Base-by-base conservation (phyloP, 1,140 invertebrate genomes). In the Neodiprion virginianus region DNA sequence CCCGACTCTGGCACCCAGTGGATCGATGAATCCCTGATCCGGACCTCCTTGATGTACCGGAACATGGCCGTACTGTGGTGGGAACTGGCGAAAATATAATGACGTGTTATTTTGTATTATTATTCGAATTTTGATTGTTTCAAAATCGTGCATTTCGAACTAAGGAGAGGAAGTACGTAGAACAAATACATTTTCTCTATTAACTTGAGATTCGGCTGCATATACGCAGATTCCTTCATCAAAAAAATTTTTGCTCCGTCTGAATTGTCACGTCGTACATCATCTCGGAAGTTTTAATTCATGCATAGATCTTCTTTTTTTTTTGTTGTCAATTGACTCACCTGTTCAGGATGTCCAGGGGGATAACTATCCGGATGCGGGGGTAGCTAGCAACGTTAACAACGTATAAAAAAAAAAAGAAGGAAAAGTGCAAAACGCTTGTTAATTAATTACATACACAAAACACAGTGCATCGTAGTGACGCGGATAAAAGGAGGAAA, bases 371-470 rank as follows among this genome's bases (percentile, higher is more conserved):
- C 80, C 73, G 74, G 75, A 48, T 82, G 72, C 74, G 79, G 79
- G 77, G 81, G 79, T 76, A 74, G 75, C 82, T 86, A 81, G 73
- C 75, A 80, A 82, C 76, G 78, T 75, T 74, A 80, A 81, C 69
- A 82, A 78, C 28, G 28, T 40, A 40, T 40, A 40, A 40, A 40
- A 40, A 40, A 40, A 40, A 40, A 40, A 40, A 40, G 28, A 85
- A 85, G 8, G n/a, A 61, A 61, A 12, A 80, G 77, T 85, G 83
- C 81, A 86, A 76, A 40, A 86, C 83, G 79, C 82, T 78, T 61
- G 53, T 61, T 48, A 66, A 72, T 67, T 12, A 40, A 23, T 66
- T 23, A 72, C 28, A 12, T 21, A 75, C 40, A 47, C 53, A 47
- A 12, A 28, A 67, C 17, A 40, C 28, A 40, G 28, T 40, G 28